Conservation (phyloP, 2,113 vertebrate species). For the Spea multiplicata region DNA sequence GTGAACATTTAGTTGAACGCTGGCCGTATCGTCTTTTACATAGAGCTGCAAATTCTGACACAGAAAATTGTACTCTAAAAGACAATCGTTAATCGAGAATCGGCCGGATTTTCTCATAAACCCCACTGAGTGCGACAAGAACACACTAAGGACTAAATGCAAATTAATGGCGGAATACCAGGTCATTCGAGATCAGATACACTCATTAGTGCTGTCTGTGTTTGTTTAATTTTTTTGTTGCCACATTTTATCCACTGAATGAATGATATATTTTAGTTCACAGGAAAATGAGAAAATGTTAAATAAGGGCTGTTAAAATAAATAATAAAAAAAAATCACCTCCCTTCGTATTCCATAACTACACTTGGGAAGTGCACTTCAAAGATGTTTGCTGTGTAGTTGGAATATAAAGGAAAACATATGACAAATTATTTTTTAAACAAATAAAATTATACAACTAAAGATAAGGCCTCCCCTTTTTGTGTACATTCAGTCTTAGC, state of each 20-base stretch:
- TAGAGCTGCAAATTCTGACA: no score
- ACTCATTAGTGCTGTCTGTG: constrained; percentile 35
- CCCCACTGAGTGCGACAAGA: no score
- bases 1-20: no score
- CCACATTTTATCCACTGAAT: constrained; percentile 69
- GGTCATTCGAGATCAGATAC: constrained; percentile 51
- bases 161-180: constrained; percentile 18
- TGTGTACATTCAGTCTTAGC: constrained; percentile 56
- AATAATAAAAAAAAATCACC: constrained; percentile 59
- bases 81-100: no score
- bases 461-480: constrained; percentile 65
- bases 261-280: constrained; percentile 70
- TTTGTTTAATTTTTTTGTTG: constrained; percentile 55
- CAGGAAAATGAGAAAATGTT: constrained; percentile 76
- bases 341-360: constrained; percentile 77
- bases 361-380: constrained; percentile 75
- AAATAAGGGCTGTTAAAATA: constrained; percentile 77
- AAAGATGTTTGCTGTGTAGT: constrained; percentile 68
- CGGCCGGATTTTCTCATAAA: no score
- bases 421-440: constrained; percentile 69
- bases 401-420: constrained; percentile 67
- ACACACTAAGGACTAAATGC: no score
- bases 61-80: no score
- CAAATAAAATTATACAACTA: constrained; percentile 68
- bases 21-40: no score